Percentiles rank a stretch among this genome's conserved stretches.
Conservation (phyloP, 2,113 vertebrate genomes). For the Salvelinus sp. region DNA sequence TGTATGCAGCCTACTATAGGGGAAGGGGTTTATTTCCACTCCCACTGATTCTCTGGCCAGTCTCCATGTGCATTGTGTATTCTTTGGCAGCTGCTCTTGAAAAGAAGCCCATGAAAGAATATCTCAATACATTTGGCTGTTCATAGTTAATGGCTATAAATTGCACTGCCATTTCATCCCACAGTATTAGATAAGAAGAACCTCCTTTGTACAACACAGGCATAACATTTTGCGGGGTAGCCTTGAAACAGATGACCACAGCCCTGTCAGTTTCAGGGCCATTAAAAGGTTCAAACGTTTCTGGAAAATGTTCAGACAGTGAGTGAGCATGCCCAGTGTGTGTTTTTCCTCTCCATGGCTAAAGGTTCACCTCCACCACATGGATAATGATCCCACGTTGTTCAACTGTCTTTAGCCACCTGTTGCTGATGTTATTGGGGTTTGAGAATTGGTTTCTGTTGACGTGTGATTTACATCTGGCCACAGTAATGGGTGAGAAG, state of each 20-base stretch:
- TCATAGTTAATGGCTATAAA: neutral
- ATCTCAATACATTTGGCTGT: neutral
- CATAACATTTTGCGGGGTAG: neutral
- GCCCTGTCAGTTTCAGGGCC: neutral
- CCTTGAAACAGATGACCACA: neutral
- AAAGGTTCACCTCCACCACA: neutral
- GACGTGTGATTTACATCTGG: constrained; percentile 4
- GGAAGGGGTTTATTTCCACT: neutral
- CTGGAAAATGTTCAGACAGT: neutral
- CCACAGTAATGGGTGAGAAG: neutral
- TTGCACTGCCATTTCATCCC: neutral
- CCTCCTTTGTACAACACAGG: neutral
- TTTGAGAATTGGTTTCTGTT: neutral
- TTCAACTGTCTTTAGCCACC: constrained; percentile 21
- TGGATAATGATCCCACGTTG: constrained; percentile 9
- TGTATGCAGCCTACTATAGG: neutral
- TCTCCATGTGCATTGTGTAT: neutral
- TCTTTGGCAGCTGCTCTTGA: neutral
- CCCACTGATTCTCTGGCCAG: neutral
- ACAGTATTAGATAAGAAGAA: neutral
- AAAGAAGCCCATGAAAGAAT: neutral
- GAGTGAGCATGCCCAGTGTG: too few relatives aligned
- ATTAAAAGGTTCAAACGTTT: neutral
- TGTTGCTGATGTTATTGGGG: constrained; percentile 12
- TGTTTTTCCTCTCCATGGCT: too few relatives aligned